These are phyloP conservation scores for Eurystomus gularis DNA, from an alignment of 2,113 vertebrate genomes.

Conservation along the genomic window DNA sequence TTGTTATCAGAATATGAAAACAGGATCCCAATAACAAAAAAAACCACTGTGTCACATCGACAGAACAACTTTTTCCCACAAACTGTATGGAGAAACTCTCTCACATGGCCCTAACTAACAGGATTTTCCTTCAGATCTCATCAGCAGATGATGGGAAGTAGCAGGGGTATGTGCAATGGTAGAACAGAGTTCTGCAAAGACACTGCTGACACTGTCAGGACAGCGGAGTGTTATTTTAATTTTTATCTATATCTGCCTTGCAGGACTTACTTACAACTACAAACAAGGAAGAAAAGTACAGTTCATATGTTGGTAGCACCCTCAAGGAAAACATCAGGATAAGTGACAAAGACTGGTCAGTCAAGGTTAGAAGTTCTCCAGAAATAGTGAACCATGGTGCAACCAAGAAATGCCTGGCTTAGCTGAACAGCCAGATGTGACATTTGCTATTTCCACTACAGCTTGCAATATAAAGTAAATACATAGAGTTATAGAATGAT, in stretches of 20 bases:
- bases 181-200: not conserved
- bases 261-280: not conserved
- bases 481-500: not conserved
- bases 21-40: not conserved
- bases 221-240: not conserved
- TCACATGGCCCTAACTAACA: not conserved
- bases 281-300: not conserved
- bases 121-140: not conserved
- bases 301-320: not conserved
- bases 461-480: not conserved
- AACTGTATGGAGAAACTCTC: not conserved
- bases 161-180: fast-evolving
- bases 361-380: not conserved
- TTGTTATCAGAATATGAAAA: not conserved
- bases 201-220: no score
- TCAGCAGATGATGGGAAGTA: not conserved
- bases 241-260: not conserved
- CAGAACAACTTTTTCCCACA: not conserved
- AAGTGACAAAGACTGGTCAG: not conserved
- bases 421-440: not conserved
- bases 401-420: not conserved
- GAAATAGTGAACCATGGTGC: not conserved
- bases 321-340: not conserved
- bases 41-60: not conserved
- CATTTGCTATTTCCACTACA: not conserved